Conservation (phyloP, 1,140 invertebrate genomes). For the Battus philenor region DNA sequence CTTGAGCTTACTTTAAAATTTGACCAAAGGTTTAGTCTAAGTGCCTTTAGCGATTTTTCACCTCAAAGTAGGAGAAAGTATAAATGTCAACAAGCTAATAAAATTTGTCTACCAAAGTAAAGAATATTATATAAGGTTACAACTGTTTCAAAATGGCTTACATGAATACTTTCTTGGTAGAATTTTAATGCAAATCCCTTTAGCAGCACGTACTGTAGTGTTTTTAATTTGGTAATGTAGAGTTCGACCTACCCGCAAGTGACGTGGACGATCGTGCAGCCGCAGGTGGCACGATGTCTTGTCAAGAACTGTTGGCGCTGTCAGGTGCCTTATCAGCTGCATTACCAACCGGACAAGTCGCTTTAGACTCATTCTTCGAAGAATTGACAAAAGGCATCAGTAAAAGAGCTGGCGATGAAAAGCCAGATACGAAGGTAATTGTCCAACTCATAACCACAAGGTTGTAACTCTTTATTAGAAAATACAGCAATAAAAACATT, state of each 20-base stretch:
- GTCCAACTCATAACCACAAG: too few relatives aligned
- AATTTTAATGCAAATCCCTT: slow-evolving; percentile 19
- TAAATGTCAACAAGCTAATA: too few relatives aligned
- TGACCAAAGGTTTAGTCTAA: too few relatives aligned
- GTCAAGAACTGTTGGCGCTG: slow-evolving; percentile 92
- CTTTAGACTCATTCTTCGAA: slow-evolving; percentile 87
- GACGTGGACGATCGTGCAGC: slow-evolving; percentile 60
- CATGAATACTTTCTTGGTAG: slow-evolving; percentile 21
- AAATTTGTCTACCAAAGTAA: too few relatives aligned
- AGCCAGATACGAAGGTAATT: slow-evolving; percentile 57
- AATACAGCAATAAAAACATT: slow-evolving; percentile 5
- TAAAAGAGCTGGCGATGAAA: slow-evolving; percentile 66
- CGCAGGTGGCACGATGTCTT: slow-evolving; percentile 83
- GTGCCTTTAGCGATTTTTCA: too few relatives aligned
- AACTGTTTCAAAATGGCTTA: too few relatives aligned
- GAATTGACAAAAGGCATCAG: slow-evolving; percentile 85
- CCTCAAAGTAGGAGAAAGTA: too few relatives aligned
- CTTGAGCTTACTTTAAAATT: too few relatives aligned
- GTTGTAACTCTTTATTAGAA: too few relatives aligned
- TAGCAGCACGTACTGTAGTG: slow-evolving; percentile 34
- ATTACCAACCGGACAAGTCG: slow-evolving; percentile 90
- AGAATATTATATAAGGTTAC: too few relatives aligned
- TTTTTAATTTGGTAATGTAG: slow-evolving; percentile 53
- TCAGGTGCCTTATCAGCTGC: slow-evolving; percentile 93
- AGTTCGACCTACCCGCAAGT: slow-evolving; percentile 69